Base-by-base conservation (phyloP, 2,113 vertebrate genomes). In the Perca flavescens region DNA sequence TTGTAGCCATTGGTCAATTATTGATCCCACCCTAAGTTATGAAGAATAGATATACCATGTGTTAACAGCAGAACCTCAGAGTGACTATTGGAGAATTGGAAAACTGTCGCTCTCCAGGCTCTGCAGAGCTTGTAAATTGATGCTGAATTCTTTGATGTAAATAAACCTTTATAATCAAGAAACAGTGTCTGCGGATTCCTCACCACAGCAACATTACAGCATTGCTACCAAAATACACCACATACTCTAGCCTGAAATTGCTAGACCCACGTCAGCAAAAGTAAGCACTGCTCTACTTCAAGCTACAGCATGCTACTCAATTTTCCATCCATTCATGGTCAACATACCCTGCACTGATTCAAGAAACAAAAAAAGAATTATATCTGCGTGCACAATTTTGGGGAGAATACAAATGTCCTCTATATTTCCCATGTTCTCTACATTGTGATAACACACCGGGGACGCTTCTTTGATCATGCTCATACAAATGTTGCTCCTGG, bases 341-440 rank as follows among this genome's bases (percentile, higher is more conserved):
- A 80, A 68, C 70, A 52, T 79, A 72, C 36, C 25, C 31, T 76
- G 60, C 15, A 61, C 28, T 52, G 70, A 82, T 83, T 77, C 73
- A 74, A 77, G 61, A 64, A 71, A 69, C 58, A 63, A 62, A 62
- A 62, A 77, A 77, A 67, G 49, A 67, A 77, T 81, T 70, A 82
- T 74, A 63, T 75, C 40, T 49, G 52, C 62, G 57, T 10, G 79
- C 65, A 68, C 40, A 66, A 25, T 72, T 86, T 70, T 66, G 54
- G 17, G 10, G 13, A 82, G 56, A 77, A 83, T 83, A 77, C 52
- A 85, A 80, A 84, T 80, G 65, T 57, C 67, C 50, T 80, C 66
- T 61, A 64, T 52, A 54, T 73, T 40, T 66, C 77, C 63, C 36
- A 52, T 69, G 63, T 12, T 79, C 72, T 68, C 74, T 0, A 43